Evolutionary conservation across 2,888 invertebrate species (phyloP), one percentile per base, ranked within the genome.

Genomic region (Mesochorus sp.): DNA sequence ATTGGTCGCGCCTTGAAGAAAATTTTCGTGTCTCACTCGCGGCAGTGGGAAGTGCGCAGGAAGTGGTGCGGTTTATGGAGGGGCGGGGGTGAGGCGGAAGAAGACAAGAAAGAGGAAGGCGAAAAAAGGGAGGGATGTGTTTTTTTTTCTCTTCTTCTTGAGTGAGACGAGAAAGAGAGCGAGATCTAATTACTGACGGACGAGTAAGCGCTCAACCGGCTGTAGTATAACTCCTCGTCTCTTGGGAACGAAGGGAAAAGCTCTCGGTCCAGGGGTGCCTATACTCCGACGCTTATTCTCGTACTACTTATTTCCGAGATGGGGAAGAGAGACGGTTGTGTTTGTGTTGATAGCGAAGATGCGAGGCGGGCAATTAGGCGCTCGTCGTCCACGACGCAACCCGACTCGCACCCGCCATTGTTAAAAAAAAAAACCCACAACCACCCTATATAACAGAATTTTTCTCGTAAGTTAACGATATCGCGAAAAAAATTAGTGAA

Each of bases 111-210:
- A 44, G 31, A 28, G 21, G 49, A 42, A 28, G 67, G 44, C 55
- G 53, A 62, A 77, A 67, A 81, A 82, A 85, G 84, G 85, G 83
- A 84, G 85, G 83, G 81, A 53, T 82, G 49, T 80, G 82, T 84
- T 8, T 47, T 44, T 57, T 57, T 47, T 67, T 55, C 21, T n/a
- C 3, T 34, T 47, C 47, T 31, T 53, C 78, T 74, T 82, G 77
- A 75, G 81, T 81, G 81, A 79, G 82, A 14, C n/a, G 37, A 39
- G 64, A 66, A 39, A 53, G 64, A 42, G 64, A 83, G 83, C 81
- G 81, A 80, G 85, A 89, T 88, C 87, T 86, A 88, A 89, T 88
- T 89, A 88, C 87, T 77, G 83, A 84, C 83, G 86, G 84, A 78
- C 84, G 86, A 86, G 86, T 84, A 80, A 84, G 84, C 81, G 83